phyloP scores from a whole-genome alignment of 2,888 invertebrate genomes.

The Hyposoter didymator region DNA sequence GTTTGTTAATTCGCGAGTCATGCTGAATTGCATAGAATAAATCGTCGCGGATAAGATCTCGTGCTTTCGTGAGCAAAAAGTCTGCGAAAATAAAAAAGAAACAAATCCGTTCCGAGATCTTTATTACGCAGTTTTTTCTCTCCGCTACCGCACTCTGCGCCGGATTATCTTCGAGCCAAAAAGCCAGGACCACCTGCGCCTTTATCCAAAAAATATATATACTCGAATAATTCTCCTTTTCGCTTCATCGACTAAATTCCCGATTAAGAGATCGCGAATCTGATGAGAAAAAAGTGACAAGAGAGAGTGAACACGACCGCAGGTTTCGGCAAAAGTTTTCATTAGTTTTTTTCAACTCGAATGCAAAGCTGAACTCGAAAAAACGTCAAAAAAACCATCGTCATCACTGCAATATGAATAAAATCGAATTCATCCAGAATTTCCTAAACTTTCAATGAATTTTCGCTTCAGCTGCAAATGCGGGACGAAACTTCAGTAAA shows the following conservation, averaged over 20 bases:
- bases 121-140: conserved; percentile 38
- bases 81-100: conserved; percentile 3
- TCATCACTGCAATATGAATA: not conserved
- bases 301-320: not conserved
- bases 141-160: conserved; percentile 39
- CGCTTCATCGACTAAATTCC: conserved; percentile 42
- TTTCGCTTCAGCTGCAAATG: conserved; percentile 35
- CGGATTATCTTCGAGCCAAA: conserved; percentile 16
- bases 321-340: not conserved
- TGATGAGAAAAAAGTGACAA: conserved; percentile 46
- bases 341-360: not conserved
- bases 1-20: conserved; percentile 5
- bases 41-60: conserved; percentile 45
- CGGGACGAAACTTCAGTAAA: conserved; percentile 50
- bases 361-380: not conserved
- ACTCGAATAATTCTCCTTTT: conserved; percentile 45
- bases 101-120: conserved; percentile 38
- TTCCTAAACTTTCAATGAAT: conserved; percentile 9
- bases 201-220: conserved; percentile 19
- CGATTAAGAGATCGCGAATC: conserved; percentile 39
- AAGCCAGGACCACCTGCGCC: conserved; percentile 9
- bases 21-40: conserved; percentile 31
- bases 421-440: not conserved
- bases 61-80: not conserved
- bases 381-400: not conserved